Evolutionary conservation across 1,140 invertebrate genomes (phyloP).

Genomic region (Pseudomyrmex dendroicus): DNA sequence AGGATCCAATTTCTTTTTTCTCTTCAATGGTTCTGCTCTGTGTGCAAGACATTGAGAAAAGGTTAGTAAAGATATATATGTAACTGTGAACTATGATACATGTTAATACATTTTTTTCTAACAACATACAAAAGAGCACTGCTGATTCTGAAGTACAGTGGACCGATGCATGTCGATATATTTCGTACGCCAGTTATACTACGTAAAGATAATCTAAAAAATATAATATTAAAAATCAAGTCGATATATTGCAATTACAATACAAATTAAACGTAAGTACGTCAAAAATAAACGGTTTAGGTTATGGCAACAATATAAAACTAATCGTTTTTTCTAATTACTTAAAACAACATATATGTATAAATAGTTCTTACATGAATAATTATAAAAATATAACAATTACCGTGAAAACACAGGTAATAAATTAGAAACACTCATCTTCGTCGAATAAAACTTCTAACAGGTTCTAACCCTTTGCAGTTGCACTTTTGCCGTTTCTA

Average conservation of each 20-base stretch:
- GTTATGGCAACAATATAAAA: neutral
- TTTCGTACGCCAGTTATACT: constrained; percentile 57
- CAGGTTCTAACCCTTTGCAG: neutral
- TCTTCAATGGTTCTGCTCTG: constrained; percentile 94
- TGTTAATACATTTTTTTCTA: neutral
- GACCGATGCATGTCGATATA: constrained; percentile 68
- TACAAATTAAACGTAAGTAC: neutral
- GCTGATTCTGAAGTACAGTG: constrained; percentile 72
- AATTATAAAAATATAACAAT: constrained; percentile 2
- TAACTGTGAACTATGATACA: neutral
- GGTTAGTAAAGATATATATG: neutral
- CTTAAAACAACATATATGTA: neutral
- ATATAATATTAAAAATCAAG: neutral
- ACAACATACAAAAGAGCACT: constrained; percentile 73
- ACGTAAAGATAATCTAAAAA: constrained; percentile 63
- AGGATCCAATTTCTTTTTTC: constrained; percentile 94
- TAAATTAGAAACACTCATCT: constrained; percentile 41
- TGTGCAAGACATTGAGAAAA: neutral
- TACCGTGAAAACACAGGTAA: constrained; percentile 52
- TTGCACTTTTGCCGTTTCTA: neutral
- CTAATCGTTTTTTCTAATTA: neutral
- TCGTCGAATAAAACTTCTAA: neutral
- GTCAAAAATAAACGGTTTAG: neutral
- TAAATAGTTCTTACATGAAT: neutral
- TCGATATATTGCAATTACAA: constrained; percentile 5